Evolutionary conservation across 1,140 invertebrate species (phyloP).

Genomic region (Bradysia coprophila): DNA sequence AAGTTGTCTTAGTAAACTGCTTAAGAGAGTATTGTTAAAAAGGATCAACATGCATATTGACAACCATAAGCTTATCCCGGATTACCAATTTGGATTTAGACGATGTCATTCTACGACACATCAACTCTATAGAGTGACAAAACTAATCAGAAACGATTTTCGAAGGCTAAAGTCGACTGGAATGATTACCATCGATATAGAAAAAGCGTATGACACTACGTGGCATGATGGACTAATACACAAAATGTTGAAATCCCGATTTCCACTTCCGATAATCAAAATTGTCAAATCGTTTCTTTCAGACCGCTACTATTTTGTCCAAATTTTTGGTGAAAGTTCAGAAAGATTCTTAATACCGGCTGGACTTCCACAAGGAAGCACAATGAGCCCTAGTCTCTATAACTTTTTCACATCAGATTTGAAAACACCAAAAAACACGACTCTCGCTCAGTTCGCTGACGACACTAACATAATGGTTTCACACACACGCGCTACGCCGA

Average conservation of each 20-base stretch:
- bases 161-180: slow-evolving; percentile 12
- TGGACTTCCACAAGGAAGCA: background rate
- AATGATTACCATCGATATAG: slow-evolving; percentile 15
- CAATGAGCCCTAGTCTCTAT: background rate
- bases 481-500: background rate
- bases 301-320: background rate
- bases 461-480: background rate
- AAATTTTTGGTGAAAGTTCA: background rate
- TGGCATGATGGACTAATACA: slow-evolving; percentile 13
- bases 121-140: slow-evolving; percentile 10
- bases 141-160: slow-evolving; percentile 7
- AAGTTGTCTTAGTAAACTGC: slow-evolving; percentile 13
- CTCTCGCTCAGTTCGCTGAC: background rate
- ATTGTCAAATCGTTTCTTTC: background rate
- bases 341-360: background rate
- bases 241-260: slow-evolving; percentile 8
- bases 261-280: background rate
- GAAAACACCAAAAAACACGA: background rate
- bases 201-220: slow-evolving; percentile 17
- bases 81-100: slow-evolving; percentile 18
- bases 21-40: slow-evolving; percentile 14
- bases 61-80: slow-evolving; percentile 9
- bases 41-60: slow-evolving; percentile 9
- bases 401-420: background rate
- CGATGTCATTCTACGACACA: slow-evolving; percentile 12